Conservation (phyloP, 2,888 invertebrate genomes). For the Rutpela maculata region DNA sequence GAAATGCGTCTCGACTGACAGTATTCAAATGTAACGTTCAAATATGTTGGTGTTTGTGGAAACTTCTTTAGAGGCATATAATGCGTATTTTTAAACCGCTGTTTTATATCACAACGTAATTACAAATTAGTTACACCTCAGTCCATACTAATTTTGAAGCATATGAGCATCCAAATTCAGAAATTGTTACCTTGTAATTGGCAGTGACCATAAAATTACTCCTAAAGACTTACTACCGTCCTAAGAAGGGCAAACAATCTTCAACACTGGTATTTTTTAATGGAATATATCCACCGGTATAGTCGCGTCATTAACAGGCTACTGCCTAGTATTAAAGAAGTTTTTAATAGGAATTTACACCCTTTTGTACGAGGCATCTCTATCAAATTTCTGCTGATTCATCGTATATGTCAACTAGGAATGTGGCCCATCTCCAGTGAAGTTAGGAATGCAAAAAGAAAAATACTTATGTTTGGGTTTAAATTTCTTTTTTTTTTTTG, state of each 20-base stretch:
- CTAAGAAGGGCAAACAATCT: conserved; percentile 56
- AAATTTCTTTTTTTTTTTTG: neutral
- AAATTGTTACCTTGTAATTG: conserved; percentile 43
- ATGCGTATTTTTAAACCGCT: too few species aligned
- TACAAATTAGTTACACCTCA: neutral
- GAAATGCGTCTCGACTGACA: too few species aligned
- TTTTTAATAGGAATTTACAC: conserved; percentile 72
- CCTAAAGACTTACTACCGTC: conserved; percentile 55
- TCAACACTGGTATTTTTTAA: conserved; percentile 45
- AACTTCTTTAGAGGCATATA: too few species aligned
- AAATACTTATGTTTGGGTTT: conserved; percentile 1
- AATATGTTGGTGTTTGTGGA: too few species aligned
- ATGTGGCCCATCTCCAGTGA: conserved; percentile 65
- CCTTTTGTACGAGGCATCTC: conserved; percentile 71
- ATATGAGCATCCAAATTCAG: neutral
- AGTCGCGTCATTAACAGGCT: conserved; percentile 44
- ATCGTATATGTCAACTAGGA: conserved; percentile 69
- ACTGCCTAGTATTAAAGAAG: conserved; percentile 53
- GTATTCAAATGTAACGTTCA: too few species aligned
- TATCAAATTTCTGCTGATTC: conserved; percentile 69
- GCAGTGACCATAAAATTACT: conserved; percentile 60
- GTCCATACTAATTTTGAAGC: neutral
- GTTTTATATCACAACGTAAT: neutral
- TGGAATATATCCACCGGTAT: conserved; percentile 54
- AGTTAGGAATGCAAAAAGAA: conserved; percentile 61